Evolutionary conservation across 2,888 invertebrate genomes (phyloP), one percentile per base, ranked within the genome.

Genomic region (Penaeus monodon): DNA sequence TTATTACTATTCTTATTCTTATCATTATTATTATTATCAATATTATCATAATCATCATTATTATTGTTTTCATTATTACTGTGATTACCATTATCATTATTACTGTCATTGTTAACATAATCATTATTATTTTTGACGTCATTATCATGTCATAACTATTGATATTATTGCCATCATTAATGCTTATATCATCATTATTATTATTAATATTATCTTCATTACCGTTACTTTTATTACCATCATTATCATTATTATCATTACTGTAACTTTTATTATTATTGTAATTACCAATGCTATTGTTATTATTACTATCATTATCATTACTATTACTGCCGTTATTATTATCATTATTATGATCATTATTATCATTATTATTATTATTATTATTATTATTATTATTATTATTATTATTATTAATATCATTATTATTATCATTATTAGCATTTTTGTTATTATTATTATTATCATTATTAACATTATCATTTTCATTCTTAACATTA

Each of bases 1-100:
- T 77, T 22, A 77, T 77, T 49, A 44, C 22, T 12, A 44, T 78
- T 22, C 20, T 78, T 49, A 78, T 78, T 44, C 14, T 77, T 49
- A 77, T 77, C 17, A 77, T 77, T 49, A 44, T 29, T 12, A 44
- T 78, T 22, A 38, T 78, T 49, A 78, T 78, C 27, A n/a, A 1
- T 27, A 29, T 78, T 49, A n/a, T 78, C 24, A 78, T 78, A 1
- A 78, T 78, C 3, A 78, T 78, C 44, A 78, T 33, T 22, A 78
- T 78, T 22, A 78, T 78, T 1, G 44, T 78, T 22, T 33, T 44
- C 24, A 78, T 29, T 49, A n/a, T 29, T 20, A 44, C 24, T 24
- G 20, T 78, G 17, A 78, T 49, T 33, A 78, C 24, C 44, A 78
- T 49, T 78, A n/a, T 49, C 24, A 78, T 29, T 78, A 44, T 29